Evolutionary conservation across 2,888 invertebrate species (phyloP).

Genomic region (Drosophila mettleri): DNA sequence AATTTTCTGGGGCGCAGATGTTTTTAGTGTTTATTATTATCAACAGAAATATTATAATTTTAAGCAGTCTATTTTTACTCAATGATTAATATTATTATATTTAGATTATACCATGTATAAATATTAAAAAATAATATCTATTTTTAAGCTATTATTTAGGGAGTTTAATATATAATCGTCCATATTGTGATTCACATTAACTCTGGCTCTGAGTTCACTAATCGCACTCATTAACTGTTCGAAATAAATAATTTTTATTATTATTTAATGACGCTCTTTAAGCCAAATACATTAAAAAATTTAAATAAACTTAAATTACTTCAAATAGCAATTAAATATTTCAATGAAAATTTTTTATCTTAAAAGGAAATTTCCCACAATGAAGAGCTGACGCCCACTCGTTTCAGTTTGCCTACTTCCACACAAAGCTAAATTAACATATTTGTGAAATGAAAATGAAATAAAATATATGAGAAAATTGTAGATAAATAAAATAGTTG

Average conservation of each 20-base stretch:
- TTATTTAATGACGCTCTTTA: background rate
- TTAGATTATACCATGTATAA: background rate
- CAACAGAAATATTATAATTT: no score
- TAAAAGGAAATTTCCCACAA: background rate
- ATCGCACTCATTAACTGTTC: background rate
- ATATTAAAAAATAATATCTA: background rate
- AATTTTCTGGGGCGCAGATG: no score
- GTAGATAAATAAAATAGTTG: background rate
- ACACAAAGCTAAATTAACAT: conserved; percentile 2
- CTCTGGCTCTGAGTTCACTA: background rate
- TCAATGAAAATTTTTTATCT: conserved; percentile 1
- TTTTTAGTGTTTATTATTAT: no score
- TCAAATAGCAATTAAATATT: background rate
- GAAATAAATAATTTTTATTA: background rate
- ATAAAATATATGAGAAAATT: conserved; percentile 3
- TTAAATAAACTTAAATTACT: background rate
- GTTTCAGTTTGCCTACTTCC: background rate
- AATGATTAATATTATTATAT: background rate
- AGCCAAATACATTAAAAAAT: background rate
- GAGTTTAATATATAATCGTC: background rate
- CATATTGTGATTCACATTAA: background rate
- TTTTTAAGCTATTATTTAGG: background rate
- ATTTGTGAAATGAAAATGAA: conserved; percentile 2
- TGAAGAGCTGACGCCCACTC: background rate
- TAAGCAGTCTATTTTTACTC: no score